Evolutionary conservation across 2,797 vertebrate genomes (phyloP), one percentile per base, ranked within the genome.

Genomic region (Pyrocephalus nanus): DNA sequence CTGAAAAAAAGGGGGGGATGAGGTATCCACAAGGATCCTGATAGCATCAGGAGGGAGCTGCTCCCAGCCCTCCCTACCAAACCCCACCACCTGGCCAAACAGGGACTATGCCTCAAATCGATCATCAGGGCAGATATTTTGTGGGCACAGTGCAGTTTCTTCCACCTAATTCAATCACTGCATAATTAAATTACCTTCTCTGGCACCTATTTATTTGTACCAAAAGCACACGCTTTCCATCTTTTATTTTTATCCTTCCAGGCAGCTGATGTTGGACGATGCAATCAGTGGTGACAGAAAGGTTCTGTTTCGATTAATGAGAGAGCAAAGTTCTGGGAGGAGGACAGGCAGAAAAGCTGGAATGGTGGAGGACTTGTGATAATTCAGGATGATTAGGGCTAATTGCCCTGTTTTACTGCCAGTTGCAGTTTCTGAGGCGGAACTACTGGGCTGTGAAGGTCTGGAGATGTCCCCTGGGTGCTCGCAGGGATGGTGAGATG

Each of bases 281-380:
- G 93, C 94, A 96, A 96, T 97, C 97, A 89, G 91, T 36, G 76
- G 80, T 91, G 96, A 85, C 92, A 97, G 96, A 95, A 96, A 95
- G 14, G 40, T 94, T 96, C 95, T 95, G 92, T 94, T 95, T 95
- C 54, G 10, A 96, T 97, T 97, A 96, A 97, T 88, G 95, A 96
- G 85, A 94, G 84, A 75, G 43, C 67, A 76, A 74, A 95, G 87
- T 89, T 95, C 87, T 88, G 61, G 69, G 42, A 36, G 58, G 86
- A 79, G 58, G 84, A 86, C 75, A 65, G 48, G 60, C 42, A 62
- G 57, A 81, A 86, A 78, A 90, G 55, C 67, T 25, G 60, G 42
- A 55, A 47, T 45, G 48, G 65, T 90, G 48, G 80, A 83, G 67
- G 51, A 57, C 42, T 55, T 9, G 1, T 45, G 80, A 78, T 85